These are phyloP conservation scores for Semotilus atromaculatus DNA, from an alignment of 2,797 vertebrate genomes.

Conservation along the genomic window DNA sequence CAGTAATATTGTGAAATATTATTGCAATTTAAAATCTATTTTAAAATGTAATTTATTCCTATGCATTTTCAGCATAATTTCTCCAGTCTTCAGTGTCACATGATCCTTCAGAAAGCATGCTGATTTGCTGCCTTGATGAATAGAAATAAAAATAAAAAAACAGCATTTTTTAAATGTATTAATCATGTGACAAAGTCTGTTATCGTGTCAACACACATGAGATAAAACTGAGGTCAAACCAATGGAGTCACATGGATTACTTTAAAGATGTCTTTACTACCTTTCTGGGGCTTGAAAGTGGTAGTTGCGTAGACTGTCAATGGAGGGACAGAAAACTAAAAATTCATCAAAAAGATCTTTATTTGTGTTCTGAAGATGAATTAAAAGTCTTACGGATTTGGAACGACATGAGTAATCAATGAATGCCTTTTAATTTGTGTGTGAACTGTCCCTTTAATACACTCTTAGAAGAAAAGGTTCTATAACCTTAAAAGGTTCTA, in stretches of 20 bases:
- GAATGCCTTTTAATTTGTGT: background rate
- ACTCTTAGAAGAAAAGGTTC: too few relatives aligned
- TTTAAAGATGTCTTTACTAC: background rate
- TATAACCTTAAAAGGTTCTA: too few relatives aligned
- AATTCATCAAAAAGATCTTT: background rate
- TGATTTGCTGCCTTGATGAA: background rate
- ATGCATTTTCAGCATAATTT: background rate
- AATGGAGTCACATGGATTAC: background rate
- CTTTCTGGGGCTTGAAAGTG: background rate
- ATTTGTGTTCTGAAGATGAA: background rate
- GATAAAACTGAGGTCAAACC: too few relatives aligned
- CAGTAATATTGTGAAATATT: background rate
- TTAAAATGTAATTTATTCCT: too few relatives aligned
- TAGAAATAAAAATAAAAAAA: too few relatives aligned
- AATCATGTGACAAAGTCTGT: too few relatives aligned
- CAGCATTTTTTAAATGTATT: too few relatives aligned
- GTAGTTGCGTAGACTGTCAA: background rate
- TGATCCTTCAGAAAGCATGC: background rate
- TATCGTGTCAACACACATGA: too few relatives aligned
- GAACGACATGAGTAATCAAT: background rate
- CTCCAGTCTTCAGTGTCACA: background rate
- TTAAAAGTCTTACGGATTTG: background rate
- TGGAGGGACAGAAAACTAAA: too few relatives aligned
- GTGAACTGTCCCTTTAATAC: background rate
- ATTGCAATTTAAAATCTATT: background rate